Evolutionary conservation across 2,888 invertebrate genomes (phyloP), one percentile per base, ranked within the genome.

Genomic region (Cephus rjabovi): DNA sequence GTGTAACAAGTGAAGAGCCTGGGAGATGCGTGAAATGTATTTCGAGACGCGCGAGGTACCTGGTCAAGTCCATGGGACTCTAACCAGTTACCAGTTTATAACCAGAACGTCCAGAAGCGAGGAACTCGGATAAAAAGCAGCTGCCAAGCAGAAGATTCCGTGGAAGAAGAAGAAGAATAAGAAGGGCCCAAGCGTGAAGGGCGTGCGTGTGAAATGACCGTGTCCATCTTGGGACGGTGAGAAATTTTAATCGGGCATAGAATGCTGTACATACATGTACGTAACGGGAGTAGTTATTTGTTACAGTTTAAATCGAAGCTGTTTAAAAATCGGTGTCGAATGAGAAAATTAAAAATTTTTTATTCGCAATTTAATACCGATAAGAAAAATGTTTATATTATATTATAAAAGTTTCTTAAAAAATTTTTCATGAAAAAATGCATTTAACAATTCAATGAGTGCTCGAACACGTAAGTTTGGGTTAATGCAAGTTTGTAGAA

Each of bases 121-220:
- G 78, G 76, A 78, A 78, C 78, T 78, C 78, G 76, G 76, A 76
- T 76, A 78, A 78, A 78, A 78, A 78, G 78, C 76, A 35, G 76
- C 71, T 71, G 31, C 71, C 34, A 71, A 71, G 34, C 11, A 31
- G 33, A 33, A 34, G 33, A 31, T 69, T 73, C 33, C 73, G 73
- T 34, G 23, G 73, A 73, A 73, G 30, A 30, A 30, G 30, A 30
- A 12, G 69, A 74, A 34, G 56, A 12, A 31, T 73, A 33, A 74
- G 69, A 69, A 40, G 37, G 74, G 15, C n/a, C 30, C 33, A 68
- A 34, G 68, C 31, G 74, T 74, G 77, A 74, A 37, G 77, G 77
- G 77, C 73, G 74, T 74, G 74, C 74, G 77, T 77, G 74, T 77
- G 74, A 77, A 74, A 77, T 77, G 37, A 35, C 74, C 74, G 23